Evolutionary conservation across 2,888 invertebrate species (phyloP).

Genomic region (Pemphredon lugubris): DNA sequence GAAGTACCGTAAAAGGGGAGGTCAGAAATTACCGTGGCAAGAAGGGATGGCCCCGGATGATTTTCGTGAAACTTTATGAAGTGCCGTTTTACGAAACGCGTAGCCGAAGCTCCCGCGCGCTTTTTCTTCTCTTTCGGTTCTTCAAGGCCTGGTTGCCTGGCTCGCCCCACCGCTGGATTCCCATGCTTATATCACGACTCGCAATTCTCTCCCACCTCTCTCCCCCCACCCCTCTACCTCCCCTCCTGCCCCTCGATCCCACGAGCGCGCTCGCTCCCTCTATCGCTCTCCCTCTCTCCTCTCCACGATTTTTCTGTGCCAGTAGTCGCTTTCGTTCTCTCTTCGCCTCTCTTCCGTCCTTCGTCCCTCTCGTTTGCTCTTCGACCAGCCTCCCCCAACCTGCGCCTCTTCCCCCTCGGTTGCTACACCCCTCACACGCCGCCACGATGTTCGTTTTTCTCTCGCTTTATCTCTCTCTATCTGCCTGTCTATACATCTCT

Average conservation of each 20-base stretch:
- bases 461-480: slow-evolving; percentile 21
- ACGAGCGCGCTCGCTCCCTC: too few relatives aligned
- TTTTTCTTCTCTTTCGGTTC: slow-evolving; percentile 59
- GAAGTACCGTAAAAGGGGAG: too few relatives aligned
- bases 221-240: slow-evolving; percentile 15
- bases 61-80: slow-evolving; percentile 39
- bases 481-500: slow-evolving; percentile 19
- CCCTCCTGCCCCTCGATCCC: slow-evolving; percentile 2
- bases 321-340: slow-evolving; percentile 17
- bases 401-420: slow-evolving; percentile 46
- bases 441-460: slow-evolving; percentile 57
- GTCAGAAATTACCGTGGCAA: too few relatives aligned
- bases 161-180: slow-evolving; percentile 51
- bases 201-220: slow-evolving; percentile 44
- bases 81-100: slow-evolving; percentile 34
- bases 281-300: slow-evolving; percentile 36
- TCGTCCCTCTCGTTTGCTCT: slow-evolving; percentile 21
- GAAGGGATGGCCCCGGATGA: too few relatives aligned
- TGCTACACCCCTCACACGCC: slow-evolving; percentile 40
- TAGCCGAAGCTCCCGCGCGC: slow-evolving; percentile 30
- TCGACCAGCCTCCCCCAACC: not conserved
- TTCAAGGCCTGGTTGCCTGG: slow-evolving; percentile 61
- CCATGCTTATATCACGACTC: slow-evolving; percentile 63
- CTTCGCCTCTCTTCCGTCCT: slow-evolving; percentile 39
- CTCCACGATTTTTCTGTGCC: slow-evolving; percentile 31